These are phyloP conservation scores for Drosophila histrio DNA, from an alignment of 2,888 invertebrate genomes.

Conservation along the genomic window DNA sequence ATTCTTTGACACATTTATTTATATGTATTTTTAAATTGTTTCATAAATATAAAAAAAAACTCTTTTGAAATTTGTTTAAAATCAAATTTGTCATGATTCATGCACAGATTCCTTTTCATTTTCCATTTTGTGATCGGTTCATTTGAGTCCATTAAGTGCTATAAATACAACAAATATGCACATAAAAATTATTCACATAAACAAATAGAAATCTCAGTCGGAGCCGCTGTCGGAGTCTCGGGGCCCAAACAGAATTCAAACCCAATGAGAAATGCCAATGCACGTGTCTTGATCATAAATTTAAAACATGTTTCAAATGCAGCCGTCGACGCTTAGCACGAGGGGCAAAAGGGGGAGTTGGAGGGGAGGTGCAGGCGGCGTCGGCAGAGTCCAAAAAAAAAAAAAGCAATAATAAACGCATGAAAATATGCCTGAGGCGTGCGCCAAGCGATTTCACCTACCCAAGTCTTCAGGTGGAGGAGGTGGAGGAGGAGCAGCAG, in stretches of 20 bases:
- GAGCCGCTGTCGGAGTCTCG: not conserved
- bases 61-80: not conserved
- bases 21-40: not conserved
- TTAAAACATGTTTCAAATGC: conserved; percentile 79
- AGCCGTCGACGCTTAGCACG: conserved; percentile 26
- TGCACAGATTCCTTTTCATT: not conserved
- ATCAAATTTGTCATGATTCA: conserved; percentile 12
- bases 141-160: conserved; percentile 49
- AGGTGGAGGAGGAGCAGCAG: conserved; percentile 5
- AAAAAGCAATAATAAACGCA: conserved; percentile 74
- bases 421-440: conserved; percentile 77
- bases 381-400: conserved; percentile 60
- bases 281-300: conserved; percentile 78
- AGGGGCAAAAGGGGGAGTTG: not conserved
- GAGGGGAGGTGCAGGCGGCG: not conserved
- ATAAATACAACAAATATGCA: conserved; percentile 68
- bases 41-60: not conserved
- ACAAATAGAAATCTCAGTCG: conserved; percentile 68
- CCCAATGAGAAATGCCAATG: conserved; percentile 67
- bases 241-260: conserved; percentile 48
- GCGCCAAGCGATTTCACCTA: conserved; percentile 79
- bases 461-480: conserved; percentile 4
- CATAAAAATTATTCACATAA: conserved; percentile 68
- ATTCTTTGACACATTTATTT: not conserved
- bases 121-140: conserved; percentile 1